phyloP scores from a whole-genome alignment of 1,140 invertebrate species.

The Batillaria attramentaria region DNA sequence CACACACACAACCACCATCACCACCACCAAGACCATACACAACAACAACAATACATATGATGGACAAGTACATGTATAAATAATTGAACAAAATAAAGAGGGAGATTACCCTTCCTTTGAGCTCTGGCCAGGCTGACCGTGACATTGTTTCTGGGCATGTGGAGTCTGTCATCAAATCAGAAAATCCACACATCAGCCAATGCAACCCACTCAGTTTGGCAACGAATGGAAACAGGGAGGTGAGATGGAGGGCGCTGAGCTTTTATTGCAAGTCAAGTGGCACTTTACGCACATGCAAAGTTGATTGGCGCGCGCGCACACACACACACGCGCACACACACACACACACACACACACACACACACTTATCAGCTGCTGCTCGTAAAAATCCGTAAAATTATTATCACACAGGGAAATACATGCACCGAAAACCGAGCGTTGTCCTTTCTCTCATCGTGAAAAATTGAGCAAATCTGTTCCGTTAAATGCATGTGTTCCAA shows the following conservation, averaged over 20 bases:
- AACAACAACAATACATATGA: not conserved
- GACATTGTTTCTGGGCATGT: not conserved
- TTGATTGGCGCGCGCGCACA: not conserved
- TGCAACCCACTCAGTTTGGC: not conserved
- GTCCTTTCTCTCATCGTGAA: too few relatives aligned
- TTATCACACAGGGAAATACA: not conserved
- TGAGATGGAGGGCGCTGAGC: too few relatives aligned
- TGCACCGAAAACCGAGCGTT: too few relatives aligned
- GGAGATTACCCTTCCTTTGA: conserved; percentile 11
- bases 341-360: not conserved
- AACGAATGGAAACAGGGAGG: not conserved
- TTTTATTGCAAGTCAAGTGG: too few relatives aligned
- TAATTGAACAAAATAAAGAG: not conserved
- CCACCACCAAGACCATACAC: not conserved
- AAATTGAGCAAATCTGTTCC: too few relatives aligned
- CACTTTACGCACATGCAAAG: not conserved
- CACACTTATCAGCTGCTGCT: too few relatives aligned
- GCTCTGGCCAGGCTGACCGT: conserved; percentile 16
- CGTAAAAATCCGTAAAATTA: not conserved
- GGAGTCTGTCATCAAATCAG: not conserved
- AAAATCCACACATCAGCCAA: not conserved
- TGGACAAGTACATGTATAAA: not conserved
- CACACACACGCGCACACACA: not conserved
- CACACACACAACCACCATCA: not conserved
- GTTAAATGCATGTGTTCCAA: too few relatives aligned